phyloP scores from a whole-genome alignment of 2,888 invertebrate species.

The Amphipyra berbera region DNA sequence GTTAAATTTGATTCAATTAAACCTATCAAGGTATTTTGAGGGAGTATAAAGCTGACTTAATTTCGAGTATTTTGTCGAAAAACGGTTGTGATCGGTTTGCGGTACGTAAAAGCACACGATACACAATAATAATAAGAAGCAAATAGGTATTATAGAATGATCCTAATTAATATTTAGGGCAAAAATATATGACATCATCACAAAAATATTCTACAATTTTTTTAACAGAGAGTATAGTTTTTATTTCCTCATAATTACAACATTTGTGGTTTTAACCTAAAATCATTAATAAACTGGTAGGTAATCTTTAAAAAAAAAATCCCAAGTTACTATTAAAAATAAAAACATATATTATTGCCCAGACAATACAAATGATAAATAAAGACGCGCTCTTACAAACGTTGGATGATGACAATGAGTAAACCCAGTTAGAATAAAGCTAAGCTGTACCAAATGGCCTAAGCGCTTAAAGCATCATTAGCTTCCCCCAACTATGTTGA shows the following conservation, averaged over 20 bases:
- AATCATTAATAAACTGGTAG: no score
- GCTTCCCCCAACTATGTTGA: background rate
- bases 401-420: conserved; percentile 41
- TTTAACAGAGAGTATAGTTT: no score
- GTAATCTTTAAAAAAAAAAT: no score
- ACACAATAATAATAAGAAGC: conserved; percentile 62
- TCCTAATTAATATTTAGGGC: conserved; percentile 12
- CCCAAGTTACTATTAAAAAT: no score
- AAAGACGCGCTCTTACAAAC: conserved; percentile 29
- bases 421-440: conserved; percentile 58
- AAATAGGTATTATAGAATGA: conserved; percentile 50
- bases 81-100: conserved; percentile 57
- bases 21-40: no score
- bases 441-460: conserved; percentile 49
- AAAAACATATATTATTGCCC: conserved; percentile 33
- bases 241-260: no score
- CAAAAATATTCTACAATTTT: no score
- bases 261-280: no score
- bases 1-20: no score
- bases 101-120: conserved; percentile 61
- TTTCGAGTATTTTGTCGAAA: no score
- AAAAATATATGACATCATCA: conserved; percentile 32
- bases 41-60: no score
- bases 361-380: conserved; percentile 52
- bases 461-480: conserved; percentile 38